Conservation (phyloP, 2,888 invertebrate genomes). For the Aspidiotus destructor region DNA sequence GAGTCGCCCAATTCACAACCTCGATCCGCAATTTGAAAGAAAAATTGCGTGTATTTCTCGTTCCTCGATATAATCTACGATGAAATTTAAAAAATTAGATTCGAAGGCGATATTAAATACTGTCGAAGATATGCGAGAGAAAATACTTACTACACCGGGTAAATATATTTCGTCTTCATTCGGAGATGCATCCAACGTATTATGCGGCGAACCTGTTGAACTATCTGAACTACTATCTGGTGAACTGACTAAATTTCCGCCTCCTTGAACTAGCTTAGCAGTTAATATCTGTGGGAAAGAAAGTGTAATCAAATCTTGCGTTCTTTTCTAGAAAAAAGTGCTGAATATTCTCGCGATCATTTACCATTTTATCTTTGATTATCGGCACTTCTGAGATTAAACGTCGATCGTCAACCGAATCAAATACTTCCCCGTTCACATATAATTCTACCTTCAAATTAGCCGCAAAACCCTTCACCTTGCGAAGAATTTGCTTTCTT, state of each 20-base stretch:
- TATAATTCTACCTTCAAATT: constrained; percentile 85
- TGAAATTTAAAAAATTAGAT: background rate
- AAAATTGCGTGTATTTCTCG: constrained; percentile 65
- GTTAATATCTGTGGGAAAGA: constrained; percentile 51
- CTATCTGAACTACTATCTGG: constrained; percentile 92
- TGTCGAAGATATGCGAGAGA: background rate
- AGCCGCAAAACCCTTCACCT: constrained; percentile 48
- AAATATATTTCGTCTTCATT: constrained; percentile 80
- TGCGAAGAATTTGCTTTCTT: constrained; percentile 63
- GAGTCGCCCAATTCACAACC: constrained; percentile 73
- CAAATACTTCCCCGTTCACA: constrained; percentile 77
- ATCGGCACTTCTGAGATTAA: constrained; percentile 69
- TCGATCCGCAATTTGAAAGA: constrained; percentile 76
- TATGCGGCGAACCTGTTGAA: constrained; percentile 83
- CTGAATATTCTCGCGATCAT: background rate
- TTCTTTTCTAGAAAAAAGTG: constrained; percentile 13
- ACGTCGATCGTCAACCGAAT: constrained; percentile 77
- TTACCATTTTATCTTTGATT: constrained; percentile 40
- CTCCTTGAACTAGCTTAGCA: constrained; percentile 65
- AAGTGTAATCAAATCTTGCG: constrained; percentile 29
- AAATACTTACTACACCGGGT: constrained; percentile 71
- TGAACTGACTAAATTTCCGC: constrained; percentile 62
- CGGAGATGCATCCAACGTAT: constrained; percentile 63
- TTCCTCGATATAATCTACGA: constrained; percentile 70
- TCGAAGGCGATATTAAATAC: too few species aligned